Conservation (phyloP, 2,888 invertebrate species). For the Drosophila neonasuta region DNA sequence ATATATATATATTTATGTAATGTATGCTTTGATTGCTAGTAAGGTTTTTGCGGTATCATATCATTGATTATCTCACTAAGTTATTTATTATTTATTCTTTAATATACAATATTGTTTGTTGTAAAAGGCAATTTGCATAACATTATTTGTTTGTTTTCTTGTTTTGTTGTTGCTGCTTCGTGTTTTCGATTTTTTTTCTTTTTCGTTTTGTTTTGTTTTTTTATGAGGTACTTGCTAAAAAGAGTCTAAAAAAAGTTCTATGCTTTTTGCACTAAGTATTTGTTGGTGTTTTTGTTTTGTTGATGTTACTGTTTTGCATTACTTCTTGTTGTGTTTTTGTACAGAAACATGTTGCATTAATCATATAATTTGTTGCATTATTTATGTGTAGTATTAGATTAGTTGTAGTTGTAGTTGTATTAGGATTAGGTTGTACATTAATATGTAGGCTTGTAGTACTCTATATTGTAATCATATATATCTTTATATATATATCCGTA, state of each 20-base stretch:
- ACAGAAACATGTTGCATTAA: constrained; percentile 38
- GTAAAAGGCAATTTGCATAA: constrained; percentile 57
- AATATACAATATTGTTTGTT: constrained; percentile 35
- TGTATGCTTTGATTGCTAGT: constrained; percentile 72
- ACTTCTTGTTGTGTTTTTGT: constrained; percentile 9
- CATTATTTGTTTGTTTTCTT: constrained; percentile 52
- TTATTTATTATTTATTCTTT: constrained; percentile 21
- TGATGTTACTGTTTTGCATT: constrained; percentile 12
- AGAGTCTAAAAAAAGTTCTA: constrained; percentile 63
- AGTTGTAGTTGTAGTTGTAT: constrained; percentile 26
- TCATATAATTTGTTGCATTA: constrained; percentile 31
- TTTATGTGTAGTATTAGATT: constrained; percentile 25
- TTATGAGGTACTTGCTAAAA: constrained; percentile 71
- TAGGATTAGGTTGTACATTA: constrained; percentile 41
- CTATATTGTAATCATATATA: constrained; percentile 34
- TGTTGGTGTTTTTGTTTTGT: constrained; percentile 23
- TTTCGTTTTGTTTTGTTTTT: constrained; percentile 23
- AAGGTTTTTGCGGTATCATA: constrained; percentile 72
- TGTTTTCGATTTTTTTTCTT: constrained; percentile 26
- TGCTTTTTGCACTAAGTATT: constrained; percentile 53
- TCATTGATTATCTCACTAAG: constrained; percentile 49
- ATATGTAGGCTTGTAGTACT: constrained; percentile 31
- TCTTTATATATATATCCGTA: constrained; percentile 13
- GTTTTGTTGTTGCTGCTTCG: constrained; percentile 32
- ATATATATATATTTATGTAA: constrained; percentile 35